These are phyloP conservation scores for Drosophila bocki DNA, from an alignment of 1,140 invertebrate species.

Conservation along the genomic window DNA sequence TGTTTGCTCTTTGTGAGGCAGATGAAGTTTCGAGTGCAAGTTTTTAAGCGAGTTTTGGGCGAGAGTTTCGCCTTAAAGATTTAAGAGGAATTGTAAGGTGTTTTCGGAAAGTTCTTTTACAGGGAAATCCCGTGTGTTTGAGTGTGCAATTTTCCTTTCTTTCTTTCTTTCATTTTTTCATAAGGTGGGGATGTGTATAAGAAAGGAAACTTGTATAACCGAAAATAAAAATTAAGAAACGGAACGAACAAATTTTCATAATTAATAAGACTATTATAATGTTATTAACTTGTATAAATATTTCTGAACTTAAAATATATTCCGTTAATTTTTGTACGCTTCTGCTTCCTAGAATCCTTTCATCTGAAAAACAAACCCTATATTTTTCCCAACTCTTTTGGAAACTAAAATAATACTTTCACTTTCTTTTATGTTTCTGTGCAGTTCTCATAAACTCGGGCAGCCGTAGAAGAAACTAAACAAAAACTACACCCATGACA, in stretches of 20 bases:
- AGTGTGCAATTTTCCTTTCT: conserved; percentile 13
- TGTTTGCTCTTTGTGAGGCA: conserved; percentile 50
- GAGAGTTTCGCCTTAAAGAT: conserved; percentile 40
- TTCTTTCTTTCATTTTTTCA: background rate
- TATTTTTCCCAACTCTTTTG: background rate
- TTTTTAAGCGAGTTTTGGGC: conserved; percentile 44
- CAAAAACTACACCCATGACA: conserved; percentile 28
- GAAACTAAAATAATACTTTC: background rate
- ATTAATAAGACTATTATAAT: background rate
- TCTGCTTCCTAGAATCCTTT: background rate
- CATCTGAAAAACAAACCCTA: no score
- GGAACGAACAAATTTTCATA: no score
- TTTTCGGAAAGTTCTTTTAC: conserved; percentile 11
- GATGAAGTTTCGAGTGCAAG: conserved; percentile 50
- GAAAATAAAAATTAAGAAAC: background rate
- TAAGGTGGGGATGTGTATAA: background rate
- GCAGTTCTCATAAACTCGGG: conserved; percentile 8
- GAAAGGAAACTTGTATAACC: background rate
- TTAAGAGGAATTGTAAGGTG: conserved; percentile 32
- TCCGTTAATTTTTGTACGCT: background rate
- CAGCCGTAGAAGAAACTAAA: conserved; percentile 1
- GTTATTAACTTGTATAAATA: no score
- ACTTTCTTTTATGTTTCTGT: background rate
- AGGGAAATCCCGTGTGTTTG: conserved; percentile 14
- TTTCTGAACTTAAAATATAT: background rate